Evolutionary conservation across 1,140 invertebrate species (phyloP).

Genomic region (Drosophila pruinosa): DNA sequence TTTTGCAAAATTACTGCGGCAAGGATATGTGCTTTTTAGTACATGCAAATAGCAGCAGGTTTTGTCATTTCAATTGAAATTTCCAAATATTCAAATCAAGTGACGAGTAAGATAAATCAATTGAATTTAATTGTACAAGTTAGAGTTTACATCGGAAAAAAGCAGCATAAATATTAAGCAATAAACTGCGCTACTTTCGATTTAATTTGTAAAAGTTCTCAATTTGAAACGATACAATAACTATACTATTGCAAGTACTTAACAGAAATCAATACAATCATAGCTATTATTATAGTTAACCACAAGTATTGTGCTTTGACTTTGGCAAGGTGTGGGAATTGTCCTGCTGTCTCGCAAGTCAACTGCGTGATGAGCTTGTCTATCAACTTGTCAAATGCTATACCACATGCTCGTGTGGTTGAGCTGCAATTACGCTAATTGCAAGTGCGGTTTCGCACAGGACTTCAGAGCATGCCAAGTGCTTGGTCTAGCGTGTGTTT

Average conservation of each 20-base stretch:
- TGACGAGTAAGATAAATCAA: neutral
- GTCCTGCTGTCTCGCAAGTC: neutral
- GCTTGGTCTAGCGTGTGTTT: neutral
- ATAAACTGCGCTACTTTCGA: no score
- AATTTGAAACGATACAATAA: no score
- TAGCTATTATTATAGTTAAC: neutral
- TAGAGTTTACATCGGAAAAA: no score
- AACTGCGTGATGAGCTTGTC: slow-evolving; percentile 21
- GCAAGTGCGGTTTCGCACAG: slow-evolving; percentile 26
- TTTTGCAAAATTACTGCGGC: neutral
- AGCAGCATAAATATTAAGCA: no score
- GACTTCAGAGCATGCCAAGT: slow-evolving; percentile 11
- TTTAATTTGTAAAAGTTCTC: no score
- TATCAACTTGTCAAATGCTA: slow-evolving; percentile 34
- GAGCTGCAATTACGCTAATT: slow-evolving; percentile 67
- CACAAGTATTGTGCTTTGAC: neutral
- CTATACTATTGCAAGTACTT: no score
- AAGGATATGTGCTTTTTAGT: neutral
- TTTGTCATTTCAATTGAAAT: neutral
- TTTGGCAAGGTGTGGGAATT: neutral
- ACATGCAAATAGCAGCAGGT: neutral
- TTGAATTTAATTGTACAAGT: no score
- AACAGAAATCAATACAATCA: no score
- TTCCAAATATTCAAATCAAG: neutral
- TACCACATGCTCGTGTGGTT: neutral